These are phyloP conservation scores for Nephrotoma appendiculata DNA, from an alignment of 2,888 invertebrate genomes.

Conservation along the genomic window DNA sequence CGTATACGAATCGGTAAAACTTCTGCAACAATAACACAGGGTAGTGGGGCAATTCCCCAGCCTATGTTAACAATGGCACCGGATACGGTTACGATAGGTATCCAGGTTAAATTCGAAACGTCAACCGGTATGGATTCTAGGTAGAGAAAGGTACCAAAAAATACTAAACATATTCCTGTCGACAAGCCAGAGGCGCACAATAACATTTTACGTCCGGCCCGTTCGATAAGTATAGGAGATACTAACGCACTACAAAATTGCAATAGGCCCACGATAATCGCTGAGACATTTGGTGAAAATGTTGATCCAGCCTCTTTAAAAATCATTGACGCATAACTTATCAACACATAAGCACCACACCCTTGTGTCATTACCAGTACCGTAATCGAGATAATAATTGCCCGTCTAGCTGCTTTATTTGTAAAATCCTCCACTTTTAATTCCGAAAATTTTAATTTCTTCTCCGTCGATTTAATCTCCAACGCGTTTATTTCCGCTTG, in stretches of 20 bases:
- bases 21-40: conserved; percentile 25
- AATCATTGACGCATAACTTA: conserved; percentile 28
- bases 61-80: conserved; percentile 22
- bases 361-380: conserved; percentile 24
- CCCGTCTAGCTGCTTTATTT: conserved; percentile 20
- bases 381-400: conserved; percentile 22
- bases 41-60: conserved; percentile 23
- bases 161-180: conserved; percentile 20
- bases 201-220: conserved; percentile 1
- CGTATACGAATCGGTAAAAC: conserved; percentile 19
- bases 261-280: conserved; percentile 27
- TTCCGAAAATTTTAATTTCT: background rate
- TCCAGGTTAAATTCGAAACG: conserved; percentile 19
- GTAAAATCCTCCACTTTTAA: background rate
- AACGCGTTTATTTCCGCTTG: background rate
- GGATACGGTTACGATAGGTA: conserved; percentile 24
- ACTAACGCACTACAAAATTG: conserved; percentile 26
- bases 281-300: conserved; percentile 22
- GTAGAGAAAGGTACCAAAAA: conserved; percentile 21
- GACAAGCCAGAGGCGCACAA: conserved; percentile 9
- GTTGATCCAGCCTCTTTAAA: conserved; percentile 26
- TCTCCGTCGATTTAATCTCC: background rate
- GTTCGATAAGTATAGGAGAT: conserved; percentile 18
- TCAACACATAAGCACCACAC: conserved; percentile 27
- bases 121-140: conserved; percentile 10